Conservation (phyloP, 1,140 invertebrate genomes). For the Globodera rostochiensis region DNA sequence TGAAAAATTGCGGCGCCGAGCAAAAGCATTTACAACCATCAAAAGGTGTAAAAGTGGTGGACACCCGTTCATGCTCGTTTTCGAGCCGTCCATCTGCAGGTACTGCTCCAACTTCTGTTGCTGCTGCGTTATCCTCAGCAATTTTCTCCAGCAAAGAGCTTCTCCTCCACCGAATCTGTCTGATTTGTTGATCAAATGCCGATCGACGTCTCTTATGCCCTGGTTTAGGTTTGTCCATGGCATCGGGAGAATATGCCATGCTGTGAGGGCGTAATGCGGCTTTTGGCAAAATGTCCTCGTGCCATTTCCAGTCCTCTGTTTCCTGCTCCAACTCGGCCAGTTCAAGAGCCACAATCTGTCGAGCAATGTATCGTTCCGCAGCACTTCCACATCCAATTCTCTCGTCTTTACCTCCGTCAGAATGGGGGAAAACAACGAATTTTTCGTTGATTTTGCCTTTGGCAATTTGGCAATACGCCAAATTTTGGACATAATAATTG, state of each 20-base stretch:
- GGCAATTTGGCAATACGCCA: not conserved
- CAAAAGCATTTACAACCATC: not conserved
- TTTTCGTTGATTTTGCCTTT: not conserved
- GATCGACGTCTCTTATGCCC: not conserved
- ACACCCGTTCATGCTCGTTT: not conserved
- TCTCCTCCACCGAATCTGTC: not conserved
- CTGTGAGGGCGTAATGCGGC: not conserved
- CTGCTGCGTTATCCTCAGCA: not conserved
- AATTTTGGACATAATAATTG: not conserved
- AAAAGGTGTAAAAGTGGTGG: not conserved
- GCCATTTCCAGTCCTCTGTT: not conserved
- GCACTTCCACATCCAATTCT: not conserved
- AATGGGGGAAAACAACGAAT: not conserved
- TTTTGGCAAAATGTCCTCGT: not conserved
- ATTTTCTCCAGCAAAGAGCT: not conserved
- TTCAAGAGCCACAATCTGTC: constrained; percentile 24
- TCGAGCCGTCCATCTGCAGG: not conserved
- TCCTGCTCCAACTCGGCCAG: not conserved
- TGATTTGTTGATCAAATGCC: constrained; percentile 34
- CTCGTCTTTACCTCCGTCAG: not conserved
- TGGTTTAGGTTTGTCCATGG: not conserved
- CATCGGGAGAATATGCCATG: not conserved
- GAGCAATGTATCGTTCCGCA: constrained; percentile 21
- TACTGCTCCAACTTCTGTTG: constrained; percentile 3
- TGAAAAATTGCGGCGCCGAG: not conserved